These are phyloP conservation scores for Mactromeris polynyma DNA, from an alignment of 2,888 invertebrate species.

Conservation along the genomic window DNA sequence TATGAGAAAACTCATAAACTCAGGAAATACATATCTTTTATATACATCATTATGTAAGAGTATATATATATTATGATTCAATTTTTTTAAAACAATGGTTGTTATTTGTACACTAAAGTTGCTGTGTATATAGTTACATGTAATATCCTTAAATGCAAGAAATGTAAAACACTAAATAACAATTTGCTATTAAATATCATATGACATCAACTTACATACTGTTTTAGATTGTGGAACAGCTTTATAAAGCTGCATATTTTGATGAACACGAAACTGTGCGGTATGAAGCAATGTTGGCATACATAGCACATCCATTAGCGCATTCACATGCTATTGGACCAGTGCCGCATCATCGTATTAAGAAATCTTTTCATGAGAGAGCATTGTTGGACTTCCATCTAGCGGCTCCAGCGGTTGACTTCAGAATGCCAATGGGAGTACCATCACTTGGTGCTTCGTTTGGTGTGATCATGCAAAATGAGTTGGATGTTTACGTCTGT, in stretches of 20 bases:
- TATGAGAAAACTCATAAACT: no score
- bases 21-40: no score
- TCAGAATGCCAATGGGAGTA: constrained; percentile 74
- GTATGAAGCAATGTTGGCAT: constrained; percentile 74
- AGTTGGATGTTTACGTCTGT: constrained; percentile 74
- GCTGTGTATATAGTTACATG: no score
- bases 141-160: no score
- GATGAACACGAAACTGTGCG: constrained; percentile 76
- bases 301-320: constrained; percentile 71
- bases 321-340: background rate
- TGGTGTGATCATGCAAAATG: constrained; percentile 76
- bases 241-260: constrained; percentile 68
- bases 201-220: background rate
- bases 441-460: constrained; percentile 76
- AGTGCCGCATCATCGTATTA: background rate
- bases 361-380: background rate
- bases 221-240: constrained; percentile 71
- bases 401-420: constrained; percentile 77
- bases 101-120: no score
- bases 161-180: no score
- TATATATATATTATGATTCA: no score
- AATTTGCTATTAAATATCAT: no score
- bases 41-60: no score
- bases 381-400: constrained; percentile 55
- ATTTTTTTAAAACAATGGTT: no score